Conservation (phyloP, 2,113 vertebrate genomes). For the Plotosus lineatus region DNA sequence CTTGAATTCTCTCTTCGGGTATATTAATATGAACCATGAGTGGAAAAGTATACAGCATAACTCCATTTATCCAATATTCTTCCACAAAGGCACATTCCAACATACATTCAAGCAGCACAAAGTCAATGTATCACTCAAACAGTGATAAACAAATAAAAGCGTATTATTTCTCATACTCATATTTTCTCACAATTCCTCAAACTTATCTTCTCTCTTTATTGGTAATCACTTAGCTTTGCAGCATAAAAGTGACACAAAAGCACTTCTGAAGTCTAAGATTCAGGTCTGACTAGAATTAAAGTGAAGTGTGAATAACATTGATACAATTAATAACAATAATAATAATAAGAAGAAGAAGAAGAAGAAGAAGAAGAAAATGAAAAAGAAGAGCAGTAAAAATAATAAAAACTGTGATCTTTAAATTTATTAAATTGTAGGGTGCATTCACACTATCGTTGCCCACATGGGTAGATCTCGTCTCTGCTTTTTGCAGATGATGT, state of each 20-base stretch:
- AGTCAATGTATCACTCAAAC: slow-evolving; percentile 3
- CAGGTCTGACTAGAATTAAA: background rate
- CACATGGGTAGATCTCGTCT: no score
- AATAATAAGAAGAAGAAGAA: no score
- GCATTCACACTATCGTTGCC: no score
- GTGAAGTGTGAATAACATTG: background rate
- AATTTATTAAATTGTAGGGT: background rate
- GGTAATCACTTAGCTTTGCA: slow-evolving; percentile 15
- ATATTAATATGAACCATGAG: background rate
- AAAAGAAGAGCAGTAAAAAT: no score
- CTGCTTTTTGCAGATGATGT: no score
- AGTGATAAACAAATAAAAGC: slow-evolving; percentile 19
- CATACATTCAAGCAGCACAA: background rate
- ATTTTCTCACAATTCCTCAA: background rate
- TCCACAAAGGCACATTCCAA: background rate
- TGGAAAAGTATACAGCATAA: background rate
- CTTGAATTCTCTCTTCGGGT: background rate
- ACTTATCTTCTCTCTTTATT: slow-evolving; percentile 9
- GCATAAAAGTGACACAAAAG: background rate
- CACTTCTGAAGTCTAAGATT: slow-evolving; percentile 25
- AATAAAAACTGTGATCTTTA: background rate
- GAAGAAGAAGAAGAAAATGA: no score
- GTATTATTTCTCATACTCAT: background rate
- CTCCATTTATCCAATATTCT: background rate
- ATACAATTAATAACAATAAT: background rate